Base-by-base conservation (phyloP, 2,888 invertebrate genomes). In the Anoncus sp. region DNA sequence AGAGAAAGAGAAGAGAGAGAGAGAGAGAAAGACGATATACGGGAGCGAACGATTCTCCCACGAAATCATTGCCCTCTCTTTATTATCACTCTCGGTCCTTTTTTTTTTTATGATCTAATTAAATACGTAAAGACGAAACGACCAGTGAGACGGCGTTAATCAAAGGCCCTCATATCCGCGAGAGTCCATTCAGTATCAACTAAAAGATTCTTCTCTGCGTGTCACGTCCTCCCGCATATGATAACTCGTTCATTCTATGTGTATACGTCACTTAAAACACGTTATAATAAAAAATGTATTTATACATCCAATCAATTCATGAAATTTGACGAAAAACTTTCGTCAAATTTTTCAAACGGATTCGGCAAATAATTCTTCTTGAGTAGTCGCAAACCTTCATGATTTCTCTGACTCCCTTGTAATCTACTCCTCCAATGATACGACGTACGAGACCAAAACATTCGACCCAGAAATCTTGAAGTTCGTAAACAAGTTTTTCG, bases 391-490 rank as follows among this genome's bases (percentile, higher is more conserved):
- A 87, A 90, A 95, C 96, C 93, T 97, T 97, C 97, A 98, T 97
- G 75, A 98, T 96, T 93, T 97, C 97, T 83, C 97, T 92, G 0
- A 98, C 97, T 16, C 97, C 98, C 92, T 99, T 99, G 89, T 99
- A 99, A 91, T 98, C 98, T 1, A 98, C 98, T 73, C 97, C 96
- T 45, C 96, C 96, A 85, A 99, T 97, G 51, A 98, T 95, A 89
- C 95, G 95, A 83, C 96, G 94, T 67, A 99, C 95, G 4, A 98
- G 92, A 83, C 94, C 94, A 89, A 99, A 98, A 87, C 96, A 95
- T 90, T 96, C 96, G 63, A 97, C 95, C 98, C 98, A 99, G 91
- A 97, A 98, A 82, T 96, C 95, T 81, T 95, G 94, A 90, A 97
- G 95, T 81, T 95, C 94, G 88, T 96, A 96, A 4, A 94, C 93